Base-by-base conservation (phyloP, 1,140 invertebrate species). In the Atopsyche davidsoni region DNA sequence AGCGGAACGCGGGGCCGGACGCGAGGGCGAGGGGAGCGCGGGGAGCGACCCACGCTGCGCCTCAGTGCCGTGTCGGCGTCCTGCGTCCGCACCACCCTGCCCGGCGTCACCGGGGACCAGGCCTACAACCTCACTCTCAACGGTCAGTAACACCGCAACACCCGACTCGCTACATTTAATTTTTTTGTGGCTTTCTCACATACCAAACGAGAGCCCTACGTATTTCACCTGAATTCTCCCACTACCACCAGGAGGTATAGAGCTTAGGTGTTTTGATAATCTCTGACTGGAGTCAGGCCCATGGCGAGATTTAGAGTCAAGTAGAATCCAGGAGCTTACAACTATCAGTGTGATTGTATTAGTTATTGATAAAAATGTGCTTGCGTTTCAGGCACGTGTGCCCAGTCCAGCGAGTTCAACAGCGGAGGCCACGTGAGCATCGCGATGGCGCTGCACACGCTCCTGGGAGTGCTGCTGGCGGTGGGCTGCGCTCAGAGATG, bases 91-190 rank as follows among this genome's bases (percentile, higher is more conserved):
- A 38, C 59, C 35, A 61, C 71, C 19, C 28, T 58, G 24, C 72
- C 72, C 11, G 76, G 75, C 35, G 47, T 68, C 3, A 63, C 57
- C 25, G 74, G 72, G 0, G 69, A 70, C 45, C 71, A 67, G 59
- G 73, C 75, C 2, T 77, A 75, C 54, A 78, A 78, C 62, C 72
- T 79, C 46, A 73, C 69, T 1, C 55, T 62, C 17, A 73, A 73
- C 43, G 69, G 70, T 73, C 54, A 31, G 43, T 52, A n/a, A n/a
- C n/a, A n/a, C n/a, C n/a, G n/a, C n/a, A n/a, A n/a, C n/a, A n/a
- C n/a, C n/a, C 17, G 7, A 38, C 6, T 13, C 14, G 6, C 14
- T 9, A n/a, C 36, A 9, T 9, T 38, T 17, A 38, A n/a, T 38
- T 38, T 7, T 9, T 38, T 7, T 9, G 7, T 9, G 9, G 16